phyloP scores from a whole-genome alignment of 2,113 vertebrate genomes.

The Regulus satrapa region DNA sequence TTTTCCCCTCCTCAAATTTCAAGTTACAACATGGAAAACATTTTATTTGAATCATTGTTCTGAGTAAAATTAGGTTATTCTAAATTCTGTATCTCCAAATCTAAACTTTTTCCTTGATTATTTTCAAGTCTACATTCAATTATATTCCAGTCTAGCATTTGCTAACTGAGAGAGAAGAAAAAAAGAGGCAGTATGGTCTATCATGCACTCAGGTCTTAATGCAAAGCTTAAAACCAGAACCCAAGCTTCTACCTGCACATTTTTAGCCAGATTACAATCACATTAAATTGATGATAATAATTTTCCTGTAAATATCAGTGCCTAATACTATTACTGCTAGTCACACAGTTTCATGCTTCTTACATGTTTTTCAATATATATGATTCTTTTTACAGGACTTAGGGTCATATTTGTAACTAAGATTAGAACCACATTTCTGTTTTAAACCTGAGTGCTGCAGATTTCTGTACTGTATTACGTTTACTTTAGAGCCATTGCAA shows the following conservation, averaged over 20 bases:
- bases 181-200: neutral
- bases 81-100: neutral
- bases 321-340: neutral
- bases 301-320: neutral
- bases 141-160: neutral
- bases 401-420: neutral
- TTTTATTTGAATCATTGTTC: neutral
- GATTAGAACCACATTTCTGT: neutral
- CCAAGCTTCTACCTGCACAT: neutral
- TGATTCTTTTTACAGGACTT: neutral
- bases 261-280: neutral
- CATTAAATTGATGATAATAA: neutral
- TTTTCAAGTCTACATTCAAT: neutral
- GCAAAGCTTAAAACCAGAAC: neutral
- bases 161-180: neutral
- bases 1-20: neutral
- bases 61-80: neutral
- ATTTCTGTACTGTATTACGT: rapidly evolving
- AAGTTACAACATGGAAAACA: neutral
- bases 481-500: neutral
- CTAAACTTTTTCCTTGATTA: neutral
- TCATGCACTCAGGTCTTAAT: too few species aligned
- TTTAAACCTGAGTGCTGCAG: neutral
- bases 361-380: neutral
- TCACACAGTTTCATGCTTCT: neutral